A percentile compares a stretch with the other conserved stretches of the same genome.
phyloP scores from a whole-genome alignment of 92 coral and sea anemone species.

The Porites lobata region DNA sequence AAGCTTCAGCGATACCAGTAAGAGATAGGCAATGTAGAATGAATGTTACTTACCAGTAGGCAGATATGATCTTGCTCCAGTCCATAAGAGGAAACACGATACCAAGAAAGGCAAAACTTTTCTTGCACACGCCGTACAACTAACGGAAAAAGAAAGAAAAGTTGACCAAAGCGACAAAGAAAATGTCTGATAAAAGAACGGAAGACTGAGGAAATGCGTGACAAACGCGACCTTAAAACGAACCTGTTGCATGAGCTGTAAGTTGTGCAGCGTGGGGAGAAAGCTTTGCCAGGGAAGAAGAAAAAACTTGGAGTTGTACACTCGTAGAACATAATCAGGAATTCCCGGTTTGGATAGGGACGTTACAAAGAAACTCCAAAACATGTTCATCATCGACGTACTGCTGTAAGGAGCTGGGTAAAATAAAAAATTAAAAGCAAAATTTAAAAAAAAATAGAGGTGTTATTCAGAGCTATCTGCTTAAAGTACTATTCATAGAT shows the following conservation, averaged over 20 bases:
- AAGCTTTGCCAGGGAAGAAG: conserved; percentile 88
- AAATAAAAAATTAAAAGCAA: background rate
- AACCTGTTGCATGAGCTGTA: conserved; percentile 94
- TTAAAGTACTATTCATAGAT: too few species aligned
- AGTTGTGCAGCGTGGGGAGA: conserved; percentile 83
- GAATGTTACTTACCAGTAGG: conserved; percentile 63
- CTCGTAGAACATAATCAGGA: conserved; percentile 88
- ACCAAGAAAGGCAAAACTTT: conserved; percentile 87
- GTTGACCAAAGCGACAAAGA: background rate
- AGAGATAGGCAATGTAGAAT: background rate
- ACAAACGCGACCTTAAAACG: background rate
- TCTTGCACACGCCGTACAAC: conserved; percentile 74
- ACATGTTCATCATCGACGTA: conserved; percentile 87
- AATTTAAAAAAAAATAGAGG: too few species aligned
- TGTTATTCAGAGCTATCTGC: too few species aligned
- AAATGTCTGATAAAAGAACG: background rate
- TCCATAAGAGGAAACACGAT: conserved; percentile 86
- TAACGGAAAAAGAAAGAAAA: conserved; percentile 24
- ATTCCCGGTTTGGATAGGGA: conserved; percentile 74
- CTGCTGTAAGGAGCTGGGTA: conserved; percentile 75
- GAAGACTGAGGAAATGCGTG: background rate
- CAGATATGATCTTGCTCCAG: conserved; percentile 82
- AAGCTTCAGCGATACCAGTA: background rate
- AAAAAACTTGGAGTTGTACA: conserved; percentile 93
- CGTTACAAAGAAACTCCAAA: conserved; percentile 89